phyloP scores from a whole-genome alignment of 2,888 invertebrate genomes.

The Argyra leucocephala region DNA sequence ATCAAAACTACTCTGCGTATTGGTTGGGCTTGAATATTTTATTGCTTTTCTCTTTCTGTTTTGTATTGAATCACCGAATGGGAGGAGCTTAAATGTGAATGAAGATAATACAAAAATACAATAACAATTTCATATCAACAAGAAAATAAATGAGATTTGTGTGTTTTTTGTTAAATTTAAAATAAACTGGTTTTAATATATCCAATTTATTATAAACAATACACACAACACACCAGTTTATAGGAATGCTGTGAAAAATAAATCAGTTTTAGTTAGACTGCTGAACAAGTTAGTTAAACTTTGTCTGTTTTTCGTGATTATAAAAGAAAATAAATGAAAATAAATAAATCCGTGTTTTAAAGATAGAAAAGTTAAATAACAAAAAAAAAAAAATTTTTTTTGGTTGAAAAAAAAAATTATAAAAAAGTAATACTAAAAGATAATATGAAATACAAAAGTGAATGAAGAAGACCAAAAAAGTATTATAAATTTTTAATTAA shows the following conservation, averaged over 20 bases:
- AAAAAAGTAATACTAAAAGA: not conserved
- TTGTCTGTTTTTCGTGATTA: not conserved
- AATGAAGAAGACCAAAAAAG: too few species aligned
- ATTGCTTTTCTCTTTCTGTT: not conserved
- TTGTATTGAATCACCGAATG: not conserved
- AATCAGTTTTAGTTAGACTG: conserved; percentile 1
- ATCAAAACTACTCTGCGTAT: not conserved
- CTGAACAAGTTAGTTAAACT: not conserved
- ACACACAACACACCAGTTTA: not conserved
- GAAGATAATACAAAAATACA: not conserved
- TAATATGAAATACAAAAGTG: too few species aligned
- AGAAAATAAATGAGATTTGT: not conserved
- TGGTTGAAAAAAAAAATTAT: not conserved
- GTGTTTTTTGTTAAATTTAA: not conserved
- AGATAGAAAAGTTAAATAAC: not conserved
- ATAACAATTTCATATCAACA: not conserved
- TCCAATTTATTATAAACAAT: not conserved
- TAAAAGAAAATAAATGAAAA: not conserved
- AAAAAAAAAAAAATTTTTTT: not conserved
- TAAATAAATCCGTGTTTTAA: not conserved
- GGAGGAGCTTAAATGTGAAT: not conserved
- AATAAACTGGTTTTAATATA: not conserved
- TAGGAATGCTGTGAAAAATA: not conserved
- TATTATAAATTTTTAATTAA: too few species aligned
- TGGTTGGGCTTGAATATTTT: not conserved